Evolutionary conservation across 1,140 invertebrate genomes (phyloP).

Genomic region (Phenacoccus solenopsis): DNA sequence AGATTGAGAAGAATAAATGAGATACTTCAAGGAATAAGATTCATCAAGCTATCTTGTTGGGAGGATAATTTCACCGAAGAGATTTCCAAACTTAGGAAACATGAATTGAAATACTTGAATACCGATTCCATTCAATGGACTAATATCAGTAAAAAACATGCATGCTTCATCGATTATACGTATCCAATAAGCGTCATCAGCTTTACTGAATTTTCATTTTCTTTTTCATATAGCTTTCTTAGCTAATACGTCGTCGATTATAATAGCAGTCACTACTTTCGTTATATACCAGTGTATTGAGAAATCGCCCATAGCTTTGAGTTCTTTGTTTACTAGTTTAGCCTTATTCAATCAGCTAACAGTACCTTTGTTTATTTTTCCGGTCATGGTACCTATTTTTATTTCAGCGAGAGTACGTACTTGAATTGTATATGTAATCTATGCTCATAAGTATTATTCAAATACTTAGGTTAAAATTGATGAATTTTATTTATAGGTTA

Average conservation of each 20-base stretch:
- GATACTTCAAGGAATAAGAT: slow-evolving; percentile 63
- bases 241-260: slow-evolving; percentile 55
- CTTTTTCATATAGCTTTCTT: slow-evolving; percentile 44
- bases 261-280: slow-evolving; percentile 59
- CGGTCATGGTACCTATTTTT: slow-evolving; percentile 61
- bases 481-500: slow-evolving; percentile 40
- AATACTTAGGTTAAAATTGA: background rate
- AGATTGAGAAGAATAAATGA: slow-evolving; percentile 63
- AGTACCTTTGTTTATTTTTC: slow-evolving; percentile 63
- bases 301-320: slow-evolving; percentile 44
- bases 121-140: slow-evolving; percentile 61
- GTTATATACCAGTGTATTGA: slow-evolving; percentile 47
- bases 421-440: background rate
- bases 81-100: slow-evolving; percentile 47
- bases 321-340: slow-evolving; percentile 58
- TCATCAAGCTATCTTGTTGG: slow-evolving; percentile 73
- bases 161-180: background rate
- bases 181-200: too few relatives aligned
- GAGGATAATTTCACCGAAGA: slow-evolving; percentile 56
- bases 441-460: background rate
- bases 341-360: slow-evolving; percentile 69
- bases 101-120: slow-evolving; percentile 57
- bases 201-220: background rate
- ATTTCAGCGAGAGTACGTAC: slow-evolving; percentile 54
- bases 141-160: slow-evolving; percentile 44